phyloP scores from a whole-genome alignment of 2,113 vertebrate genomes.

The Orientallactaga bullata region DNA sequence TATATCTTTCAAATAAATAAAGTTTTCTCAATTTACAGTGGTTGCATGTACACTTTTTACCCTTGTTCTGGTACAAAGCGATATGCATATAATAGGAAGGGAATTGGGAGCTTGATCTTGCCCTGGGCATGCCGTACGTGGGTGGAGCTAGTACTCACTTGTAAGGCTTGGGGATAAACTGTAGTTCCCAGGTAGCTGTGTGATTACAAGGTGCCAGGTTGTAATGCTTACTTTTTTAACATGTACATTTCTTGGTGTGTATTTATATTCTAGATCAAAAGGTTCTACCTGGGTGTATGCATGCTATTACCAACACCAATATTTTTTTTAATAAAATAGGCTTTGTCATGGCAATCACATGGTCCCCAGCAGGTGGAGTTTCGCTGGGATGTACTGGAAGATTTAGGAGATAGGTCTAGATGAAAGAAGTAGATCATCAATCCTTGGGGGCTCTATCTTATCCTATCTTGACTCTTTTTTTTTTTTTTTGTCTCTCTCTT shows the following conservation, averaged over 20 bases:
- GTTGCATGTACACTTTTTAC: not conserved
- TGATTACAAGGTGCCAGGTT: not conserved
- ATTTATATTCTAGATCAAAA: not conserved
- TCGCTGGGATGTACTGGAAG: not conserved
- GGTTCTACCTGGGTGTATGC: not conserved
- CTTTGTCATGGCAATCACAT: not conserved
- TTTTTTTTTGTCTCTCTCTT: no score
- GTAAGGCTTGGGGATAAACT: no score
- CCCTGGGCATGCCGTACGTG: no score
- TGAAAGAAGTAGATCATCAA: not conserved
- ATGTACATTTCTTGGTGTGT: not conserved
- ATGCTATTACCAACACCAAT: not conserved
- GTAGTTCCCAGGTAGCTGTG: fast-evolving
- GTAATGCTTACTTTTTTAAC: not conserved
- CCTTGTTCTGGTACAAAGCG: not conserved
- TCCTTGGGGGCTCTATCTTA: fast-evolving
- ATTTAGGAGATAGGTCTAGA: not conserved
- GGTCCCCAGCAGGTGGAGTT: fast-evolving
- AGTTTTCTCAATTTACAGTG: not conserved
- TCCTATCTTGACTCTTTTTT: no score
- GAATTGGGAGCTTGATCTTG: not conserved
- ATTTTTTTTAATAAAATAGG: not conserved
- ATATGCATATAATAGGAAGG: not conserved
- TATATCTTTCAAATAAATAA: no score
- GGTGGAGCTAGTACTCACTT: no score